Conservation (phyloP, 2,797 vertebrate genomes). For the Euphonia xanthogaster region DNA sequence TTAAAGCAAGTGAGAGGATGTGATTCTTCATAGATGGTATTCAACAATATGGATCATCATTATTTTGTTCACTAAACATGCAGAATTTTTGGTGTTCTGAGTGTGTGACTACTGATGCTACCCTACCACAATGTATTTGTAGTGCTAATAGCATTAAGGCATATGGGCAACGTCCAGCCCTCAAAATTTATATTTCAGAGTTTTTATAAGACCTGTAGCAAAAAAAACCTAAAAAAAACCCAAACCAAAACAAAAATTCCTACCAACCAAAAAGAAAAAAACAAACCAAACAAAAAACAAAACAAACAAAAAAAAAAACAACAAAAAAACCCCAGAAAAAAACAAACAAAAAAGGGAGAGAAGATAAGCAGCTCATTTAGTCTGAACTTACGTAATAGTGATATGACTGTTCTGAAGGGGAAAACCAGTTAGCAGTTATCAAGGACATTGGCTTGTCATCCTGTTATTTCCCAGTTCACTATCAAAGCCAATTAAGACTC, state of each 20-base stretch:
- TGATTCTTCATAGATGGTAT: neutral
- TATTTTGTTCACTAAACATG: neutral
- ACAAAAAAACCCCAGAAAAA: too few species aligned
- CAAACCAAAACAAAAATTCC: neutral
- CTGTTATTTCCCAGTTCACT: neutral
- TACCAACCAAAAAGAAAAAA: neutral
- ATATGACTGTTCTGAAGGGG: neutral
- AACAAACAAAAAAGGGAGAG: too few species aligned
- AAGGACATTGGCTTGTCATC: neutral
- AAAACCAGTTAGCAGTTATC: neutral
- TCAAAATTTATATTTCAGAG: neutral
- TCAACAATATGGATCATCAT: neutral
- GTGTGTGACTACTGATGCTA: neutral
- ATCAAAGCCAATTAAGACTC: neutral
- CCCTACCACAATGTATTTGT: neutral
- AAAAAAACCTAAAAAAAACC: neutral
- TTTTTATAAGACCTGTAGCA: neutral
- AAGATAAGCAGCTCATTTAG: neutral
- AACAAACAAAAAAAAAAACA: neutral
- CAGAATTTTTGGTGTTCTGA: neutral
- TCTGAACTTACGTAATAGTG: neutral
- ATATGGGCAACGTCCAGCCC: neutral
- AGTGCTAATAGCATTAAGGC: neutral
- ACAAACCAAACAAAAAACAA: rapidly evolving
- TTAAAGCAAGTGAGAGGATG: neutral